Conservation (phyloP, 2,797 vertebrate genomes). For the Etheostoma perlongum region DNA sequence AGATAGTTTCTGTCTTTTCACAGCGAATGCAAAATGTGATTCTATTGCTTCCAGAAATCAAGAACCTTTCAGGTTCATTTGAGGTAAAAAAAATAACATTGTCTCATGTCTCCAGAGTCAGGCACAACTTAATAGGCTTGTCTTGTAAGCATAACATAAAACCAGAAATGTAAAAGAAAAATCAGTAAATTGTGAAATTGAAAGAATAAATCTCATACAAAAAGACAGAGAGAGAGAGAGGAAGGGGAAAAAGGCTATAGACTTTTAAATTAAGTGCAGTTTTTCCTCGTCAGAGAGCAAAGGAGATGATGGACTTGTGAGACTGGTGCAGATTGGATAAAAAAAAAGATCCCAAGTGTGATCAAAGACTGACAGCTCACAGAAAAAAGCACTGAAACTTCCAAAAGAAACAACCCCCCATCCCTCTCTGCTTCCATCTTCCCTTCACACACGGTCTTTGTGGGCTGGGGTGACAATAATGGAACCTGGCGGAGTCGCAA, state of each 20-base stretch:
- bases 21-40: slow-evolving; percentile 31
- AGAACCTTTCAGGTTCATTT: slow-evolving; percentile 47
- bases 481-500: slow-evolving; percentile 57
- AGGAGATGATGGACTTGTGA: slow-evolving; percentile 56
- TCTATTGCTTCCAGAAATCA: slow-evolving; percentile 33
- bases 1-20: slow-evolving; percentile 11
- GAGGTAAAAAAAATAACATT: slow-evolving; percentile 68
- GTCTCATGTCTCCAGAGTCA: slow-evolving; percentile 69
- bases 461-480: slow-evolving; percentile 61
- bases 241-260: slow-evolving; percentile 40
- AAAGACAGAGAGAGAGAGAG: not conserved
- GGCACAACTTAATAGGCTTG: slow-evolving; percentile 83
- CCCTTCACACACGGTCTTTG: slow-evolving; percentile 63
- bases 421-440: slow-evolving; percentile 39
- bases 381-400: slow-evolving; percentile 53
- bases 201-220: slow-evolving; percentile 66
- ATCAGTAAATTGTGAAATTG: slow-evolving; percentile 68
- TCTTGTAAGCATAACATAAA: slow-evolving; percentile 76
- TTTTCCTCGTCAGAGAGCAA: slow-evolving; percentile 65
- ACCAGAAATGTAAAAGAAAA: slow-evolving; percentile 25
- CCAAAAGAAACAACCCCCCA: slow-evolving; percentile 49
- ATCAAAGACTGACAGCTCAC: slow-evolving; percentile 72
- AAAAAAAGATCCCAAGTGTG: slow-evolving; percentile 60
- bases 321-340: slow-evolving; percentile 65
- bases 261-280: slow-evolving; percentile 70